phyloP scores from a whole-genome alignment of 1,140 invertebrate species.

The Teleopsis dalmanni region DNA sequence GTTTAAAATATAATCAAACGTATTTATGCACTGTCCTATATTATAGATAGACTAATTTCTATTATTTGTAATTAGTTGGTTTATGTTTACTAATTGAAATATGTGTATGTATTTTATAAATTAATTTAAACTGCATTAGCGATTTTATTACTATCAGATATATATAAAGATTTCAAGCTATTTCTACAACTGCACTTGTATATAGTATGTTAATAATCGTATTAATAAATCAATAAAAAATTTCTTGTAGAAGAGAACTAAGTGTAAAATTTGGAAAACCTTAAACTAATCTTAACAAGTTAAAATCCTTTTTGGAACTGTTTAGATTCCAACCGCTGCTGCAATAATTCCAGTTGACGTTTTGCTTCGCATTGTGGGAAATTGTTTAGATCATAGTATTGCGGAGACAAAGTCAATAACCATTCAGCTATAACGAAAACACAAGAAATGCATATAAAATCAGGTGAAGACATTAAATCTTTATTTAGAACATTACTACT shows the following conservation, averaged over 20 bases:
- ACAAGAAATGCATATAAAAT: constrained; percentile 10
- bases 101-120: too few species aligned
- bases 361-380: constrained; percentile 98
- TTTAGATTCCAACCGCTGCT: constrained; percentile 74
- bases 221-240: background rate
- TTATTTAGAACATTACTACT: too few species aligned
- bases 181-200: too few species aligned
- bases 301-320: constrained; percentile 59
- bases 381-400: constrained; percentile 97
- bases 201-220: too few species aligned
- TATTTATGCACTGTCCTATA: too few species aligned
- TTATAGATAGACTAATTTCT: too few species aligned
- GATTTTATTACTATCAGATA: too few species aligned
- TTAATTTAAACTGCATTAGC: background rate
- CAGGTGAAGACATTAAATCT: too few species aligned
- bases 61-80: too few species aligned
- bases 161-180: too few species aligned
- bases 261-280: background rate
- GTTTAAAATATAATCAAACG: too few species aligned
- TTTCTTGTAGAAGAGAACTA: background rate
- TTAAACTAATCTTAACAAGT: constrained; percentile 7
- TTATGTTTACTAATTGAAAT: too few species aligned
- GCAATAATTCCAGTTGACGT: constrained; percentile 79
- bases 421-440: constrained; percentile 66
- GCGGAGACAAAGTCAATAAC: constrained; percentile 91